These are phyloP conservation scores for Allolobophora icterica DNA, from an alignment of 2,888 invertebrate species.

Conservation along the genomic window DNA sequence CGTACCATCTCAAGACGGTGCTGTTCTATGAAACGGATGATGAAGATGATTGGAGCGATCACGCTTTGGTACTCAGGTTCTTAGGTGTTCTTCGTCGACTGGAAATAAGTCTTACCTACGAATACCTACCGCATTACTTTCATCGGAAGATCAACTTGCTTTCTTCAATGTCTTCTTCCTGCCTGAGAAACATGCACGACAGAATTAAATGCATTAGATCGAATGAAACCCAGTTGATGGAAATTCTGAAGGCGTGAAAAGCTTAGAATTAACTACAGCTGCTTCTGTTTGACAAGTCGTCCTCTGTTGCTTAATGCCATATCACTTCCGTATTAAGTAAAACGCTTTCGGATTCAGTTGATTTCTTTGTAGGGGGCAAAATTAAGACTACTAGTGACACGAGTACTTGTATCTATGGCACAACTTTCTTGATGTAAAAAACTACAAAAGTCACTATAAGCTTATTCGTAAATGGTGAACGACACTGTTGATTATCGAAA, in stretches of 20 bases:
- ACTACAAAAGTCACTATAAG: too few species aligned
- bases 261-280: not conserved
- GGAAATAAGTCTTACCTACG: not conserved
- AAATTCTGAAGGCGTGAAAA: slow-evolving; percentile 8
- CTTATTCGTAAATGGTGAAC: too few species aligned
- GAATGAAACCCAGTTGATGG: not conserved
- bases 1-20: slow-evolving; percentile 31
- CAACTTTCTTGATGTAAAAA: too few species aligned
- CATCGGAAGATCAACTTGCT: not conserved
- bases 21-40: not conserved
- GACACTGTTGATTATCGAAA: too few species aligned
- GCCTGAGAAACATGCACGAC: not conserved
- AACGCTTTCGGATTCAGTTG: too few species aligned
- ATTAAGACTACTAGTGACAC: too few species aligned
- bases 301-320: too few species aligned
- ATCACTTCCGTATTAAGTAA: too few species aligned
- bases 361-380: too few species aligned
- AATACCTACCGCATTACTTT: not conserved
- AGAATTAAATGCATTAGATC: not conserved
- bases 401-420: too few species aligned
- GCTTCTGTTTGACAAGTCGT: too few species aligned
- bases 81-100: not conserved
- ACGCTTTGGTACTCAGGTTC: not conserved
- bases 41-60: not conserved
- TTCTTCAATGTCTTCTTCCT: not conserved